These are phyloP conservation scores for Ctenodactylus gundi DNA, from an alignment of 2,113 vertebrate species.

Conservation along the genomic window DNA sequence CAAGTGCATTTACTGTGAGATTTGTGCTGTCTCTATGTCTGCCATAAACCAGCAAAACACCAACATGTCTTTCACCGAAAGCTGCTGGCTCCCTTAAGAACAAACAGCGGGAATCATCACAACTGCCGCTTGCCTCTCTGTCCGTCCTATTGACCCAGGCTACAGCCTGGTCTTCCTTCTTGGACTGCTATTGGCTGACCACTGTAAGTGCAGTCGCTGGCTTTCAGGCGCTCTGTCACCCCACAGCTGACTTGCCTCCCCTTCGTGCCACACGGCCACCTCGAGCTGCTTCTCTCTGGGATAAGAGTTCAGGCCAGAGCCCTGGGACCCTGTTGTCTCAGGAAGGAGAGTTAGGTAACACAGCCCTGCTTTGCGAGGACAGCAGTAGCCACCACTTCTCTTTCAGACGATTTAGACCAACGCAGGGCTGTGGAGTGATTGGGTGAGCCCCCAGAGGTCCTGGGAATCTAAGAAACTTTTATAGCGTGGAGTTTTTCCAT, in stretches of 20 bases:
- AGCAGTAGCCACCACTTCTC: neutral
- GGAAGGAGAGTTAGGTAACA: neutral
- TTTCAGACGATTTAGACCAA: conserved; percentile 3
- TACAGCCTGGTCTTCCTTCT: neutral
- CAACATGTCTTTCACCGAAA: neutral
- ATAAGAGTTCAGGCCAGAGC: neutral
- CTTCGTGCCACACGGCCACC: neutral
- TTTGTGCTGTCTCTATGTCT: neutral
- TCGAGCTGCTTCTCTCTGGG: neutral
- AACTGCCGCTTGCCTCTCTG: neutral
- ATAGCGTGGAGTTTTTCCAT: neutral
- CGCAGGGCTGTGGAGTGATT: neutral
- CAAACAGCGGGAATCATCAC: neutral
- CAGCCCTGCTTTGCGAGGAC: neutral
- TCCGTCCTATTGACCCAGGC: neutral
- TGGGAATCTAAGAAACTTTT: neutral
- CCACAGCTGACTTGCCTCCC: neutral
- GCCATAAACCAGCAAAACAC: neutral
- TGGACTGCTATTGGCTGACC: neutral
- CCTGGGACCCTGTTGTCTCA: neutral
- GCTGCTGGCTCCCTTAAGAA: neutral
- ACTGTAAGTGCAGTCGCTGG: neutral
- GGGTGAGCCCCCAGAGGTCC: neutral
- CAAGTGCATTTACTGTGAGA: neutral
- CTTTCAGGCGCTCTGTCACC: neutral